Percentiles rank a stretch among this genome's conserved stretches.
phyloP scores from a whole-genome alignment of 2,113 vertebrate species.

The Bungarus multicinctus region DNA sequence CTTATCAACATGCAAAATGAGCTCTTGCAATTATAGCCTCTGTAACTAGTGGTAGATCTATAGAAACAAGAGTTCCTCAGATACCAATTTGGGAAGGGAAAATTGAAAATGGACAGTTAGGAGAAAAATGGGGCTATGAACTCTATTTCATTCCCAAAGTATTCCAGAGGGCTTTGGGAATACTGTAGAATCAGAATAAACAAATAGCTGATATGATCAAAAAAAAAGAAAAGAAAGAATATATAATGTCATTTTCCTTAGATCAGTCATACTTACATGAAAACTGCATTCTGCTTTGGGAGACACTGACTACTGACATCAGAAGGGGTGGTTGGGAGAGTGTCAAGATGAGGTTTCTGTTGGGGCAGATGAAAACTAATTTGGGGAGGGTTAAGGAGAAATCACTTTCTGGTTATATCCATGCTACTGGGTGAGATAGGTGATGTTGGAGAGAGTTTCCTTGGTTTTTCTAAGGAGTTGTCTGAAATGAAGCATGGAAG shows the following conservation, averaged over 20 bases:
- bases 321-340: neutral
- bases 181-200: neutral
- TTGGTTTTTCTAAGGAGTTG: neutral
- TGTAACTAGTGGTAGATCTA: neutral
- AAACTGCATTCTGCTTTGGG: neutral
- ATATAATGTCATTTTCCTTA: neutral
- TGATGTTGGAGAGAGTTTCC: neutral
- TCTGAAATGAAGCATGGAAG: neutral
- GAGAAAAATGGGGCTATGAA: neutral
- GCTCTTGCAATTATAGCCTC: neutral
- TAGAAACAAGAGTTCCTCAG: neutral
- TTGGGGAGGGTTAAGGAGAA: neutral
- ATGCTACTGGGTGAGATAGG: neutral
- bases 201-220: neutral
- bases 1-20: neutral
- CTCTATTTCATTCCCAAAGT: neutral
- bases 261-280: neutral
- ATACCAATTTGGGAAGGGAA: neutral
- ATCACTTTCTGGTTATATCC: neutral
- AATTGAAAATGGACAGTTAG: neutral
- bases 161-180: neutral
- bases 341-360: neutral
- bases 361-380: neutral
- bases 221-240: neutral
- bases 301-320: neutral